phyloP scores from a whole-genome alignment of 2,888 invertebrate species.

The Amphipyra berbera region DNA sequence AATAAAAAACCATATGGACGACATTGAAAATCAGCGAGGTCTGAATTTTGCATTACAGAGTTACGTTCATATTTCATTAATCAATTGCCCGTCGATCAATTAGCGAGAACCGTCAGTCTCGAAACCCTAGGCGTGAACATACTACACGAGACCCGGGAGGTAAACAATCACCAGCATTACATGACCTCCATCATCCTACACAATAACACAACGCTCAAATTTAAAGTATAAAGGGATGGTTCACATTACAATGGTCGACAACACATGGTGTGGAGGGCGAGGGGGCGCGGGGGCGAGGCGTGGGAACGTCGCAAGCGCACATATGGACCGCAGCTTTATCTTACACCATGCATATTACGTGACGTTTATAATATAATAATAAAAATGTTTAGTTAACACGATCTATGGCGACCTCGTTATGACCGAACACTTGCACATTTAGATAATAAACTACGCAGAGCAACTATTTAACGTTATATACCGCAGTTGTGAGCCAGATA shows the following conservation, averaged over 20 bases:
- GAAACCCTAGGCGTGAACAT: constrained; percentile 85
- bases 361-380: constrained; percentile 81
- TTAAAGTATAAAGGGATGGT: constrained; percentile 62
- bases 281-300: constrained; percentile 67
- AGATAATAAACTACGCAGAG: constrained; percentile 68
- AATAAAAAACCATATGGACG: constrained; percentile 1
- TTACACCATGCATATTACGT: constrained; percentile 78
- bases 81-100: constrained; percentile 85
- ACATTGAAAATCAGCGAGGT: constrained; percentile 30
- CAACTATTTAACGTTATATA: constrained; percentile 13
- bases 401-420: constrained; percentile 75
- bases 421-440: constrained; percentile 73
- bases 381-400: constrained; percentile 83
- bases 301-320: constrained; percentile 84
- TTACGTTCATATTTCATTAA: constrained; percentile 78
- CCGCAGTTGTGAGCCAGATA: constrained; percentile 1
- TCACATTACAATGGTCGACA: constrained; percentile 73
- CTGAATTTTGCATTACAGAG: constrained; percentile 63
- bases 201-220: constrained; percentile 49
- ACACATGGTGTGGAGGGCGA: constrained; percentile 79
- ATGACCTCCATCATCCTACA: constrained; percentile 62
- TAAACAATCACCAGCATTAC: constrained; percentile 72
- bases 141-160: constrained; percentile 82
- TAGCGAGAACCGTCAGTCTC: constrained; percentile 77
- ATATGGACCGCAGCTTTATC: constrained; percentile 88